A percentile compares a stretch with the other conserved stretches of the same genome.
Conservation (phyloP, 2,113 vertebrate species). For the Pelodiscus sinensis region DNA sequence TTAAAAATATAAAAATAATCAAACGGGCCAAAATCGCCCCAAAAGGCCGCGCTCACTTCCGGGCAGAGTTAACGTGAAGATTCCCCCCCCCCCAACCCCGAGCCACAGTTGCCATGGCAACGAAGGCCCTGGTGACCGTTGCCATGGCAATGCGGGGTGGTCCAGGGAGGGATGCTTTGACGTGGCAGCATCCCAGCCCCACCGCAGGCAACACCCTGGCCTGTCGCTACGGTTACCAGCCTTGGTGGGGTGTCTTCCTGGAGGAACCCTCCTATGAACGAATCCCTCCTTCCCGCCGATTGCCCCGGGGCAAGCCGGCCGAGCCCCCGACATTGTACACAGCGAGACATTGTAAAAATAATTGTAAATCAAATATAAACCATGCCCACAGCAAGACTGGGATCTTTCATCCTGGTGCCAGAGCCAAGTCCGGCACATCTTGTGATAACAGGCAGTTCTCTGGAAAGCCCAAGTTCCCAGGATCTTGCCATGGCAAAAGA, state of each 20-base stretch:
- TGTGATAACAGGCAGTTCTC: too few relatives aligned
- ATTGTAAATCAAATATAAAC: too few relatives aligned
- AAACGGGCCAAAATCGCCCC: background rate
- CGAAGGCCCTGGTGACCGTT: background rate
- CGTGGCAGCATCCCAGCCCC: background rate
- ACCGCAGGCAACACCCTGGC: too few relatives aligned
- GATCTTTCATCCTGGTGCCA: too few relatives aligned
- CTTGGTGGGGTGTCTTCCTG: too few relatives aligned
- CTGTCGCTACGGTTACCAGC: background rate
- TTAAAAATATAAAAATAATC: background rate
- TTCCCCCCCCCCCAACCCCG: background rate
- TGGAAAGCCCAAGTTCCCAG: background rate
- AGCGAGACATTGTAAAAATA: too few relatives aligned
- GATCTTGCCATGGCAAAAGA: background rate
- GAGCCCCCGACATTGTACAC: too few relatives aligned
- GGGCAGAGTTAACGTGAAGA: background rate
- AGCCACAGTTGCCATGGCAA: background rate
- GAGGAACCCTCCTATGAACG: too few relatives aligned
- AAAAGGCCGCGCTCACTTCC: background rate
- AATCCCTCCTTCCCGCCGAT: too few relatives aligned
- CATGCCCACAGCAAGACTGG: too few relatives aligned
- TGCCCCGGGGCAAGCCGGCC: too few relatives aligned
- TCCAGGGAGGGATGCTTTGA: background rate
- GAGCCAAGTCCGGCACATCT: background rate
- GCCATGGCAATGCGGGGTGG: background rate